phyloP scores from a whole-genome alignment of 2,113 vertebrate genomes.

The Pao palembangensis region DNA sequence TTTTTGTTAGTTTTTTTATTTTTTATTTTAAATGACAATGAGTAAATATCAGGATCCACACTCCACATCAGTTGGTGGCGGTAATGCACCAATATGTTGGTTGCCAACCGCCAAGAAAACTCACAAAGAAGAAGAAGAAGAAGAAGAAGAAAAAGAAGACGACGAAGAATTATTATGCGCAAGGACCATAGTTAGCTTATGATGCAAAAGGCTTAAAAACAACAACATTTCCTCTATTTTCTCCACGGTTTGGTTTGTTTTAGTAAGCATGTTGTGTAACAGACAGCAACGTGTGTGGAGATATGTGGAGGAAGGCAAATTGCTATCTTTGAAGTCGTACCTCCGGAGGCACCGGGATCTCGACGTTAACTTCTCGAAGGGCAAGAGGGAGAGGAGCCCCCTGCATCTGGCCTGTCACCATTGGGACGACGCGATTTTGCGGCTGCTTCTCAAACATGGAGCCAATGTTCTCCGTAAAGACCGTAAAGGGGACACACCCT shows the following conservation, averaged over 20 bases:
- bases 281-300: constrained; percentile 73
- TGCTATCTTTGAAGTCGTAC: constrained; percentile 78
- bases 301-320: constrained; percentile 75
- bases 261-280: constrained; percentile 64
- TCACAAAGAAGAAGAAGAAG: too few species aligned
- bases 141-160: too few species aligned
- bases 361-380: constrained; percentile 72
- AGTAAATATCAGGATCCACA: too few species aligned
- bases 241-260: neutral
- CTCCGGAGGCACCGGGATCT: constrained; percentile 75
- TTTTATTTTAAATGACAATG: too few species aligned
- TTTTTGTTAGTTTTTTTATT: too few species aligned
- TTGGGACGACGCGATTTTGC: constrained; percentile 71
- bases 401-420: constrained; percentile 77
- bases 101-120: too few species aligned
- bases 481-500: constrained; percentile 74
- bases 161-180: neutral
- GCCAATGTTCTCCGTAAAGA: constrained; percentile 76
- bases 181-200: too few species aligned
- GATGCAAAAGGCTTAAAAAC: too few species aligned
- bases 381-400: constrained; percentile 67
- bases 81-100: too few species aligned
- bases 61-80: too few species aligned
- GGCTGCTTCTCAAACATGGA: constrained; percentile 76
- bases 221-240: neutral